Conservation (phyloP, 2,888 invertebrate species). For the Athalia rosae region DNA sequence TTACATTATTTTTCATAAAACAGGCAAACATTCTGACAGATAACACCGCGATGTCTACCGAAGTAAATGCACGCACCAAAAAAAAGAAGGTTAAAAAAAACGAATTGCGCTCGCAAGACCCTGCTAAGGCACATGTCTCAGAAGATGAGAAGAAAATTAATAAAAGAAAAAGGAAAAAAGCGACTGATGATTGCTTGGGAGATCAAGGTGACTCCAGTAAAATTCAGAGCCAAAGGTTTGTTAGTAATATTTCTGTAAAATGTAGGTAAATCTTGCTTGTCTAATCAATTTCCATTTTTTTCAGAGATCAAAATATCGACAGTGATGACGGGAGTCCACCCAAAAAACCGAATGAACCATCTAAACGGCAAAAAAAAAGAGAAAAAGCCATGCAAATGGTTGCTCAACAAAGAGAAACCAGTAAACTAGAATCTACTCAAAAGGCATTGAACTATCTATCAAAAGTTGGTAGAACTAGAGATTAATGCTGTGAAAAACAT, state of each 20-base stretch:
- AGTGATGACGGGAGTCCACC: constrained; percentile 2
- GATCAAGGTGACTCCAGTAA: background rate
- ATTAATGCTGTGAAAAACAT: background rate
- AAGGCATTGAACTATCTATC: constrained; percentile 82
- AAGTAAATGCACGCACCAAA: too few species aligned
- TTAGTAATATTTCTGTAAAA: background rate
- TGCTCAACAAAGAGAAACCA: constrained; percentile 76
- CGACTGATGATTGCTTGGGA: background rate
- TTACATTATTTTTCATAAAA: too few species aligned
- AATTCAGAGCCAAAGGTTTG: background rate
- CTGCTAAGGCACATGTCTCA: background rate
- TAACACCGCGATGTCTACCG: background rate
- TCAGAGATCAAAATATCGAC: constrained; percentile 7
- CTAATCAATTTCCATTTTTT: background rate
- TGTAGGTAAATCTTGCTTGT: background rate
- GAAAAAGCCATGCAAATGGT: constrained; percentile 78
- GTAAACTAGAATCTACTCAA: constrained; percentile 76
- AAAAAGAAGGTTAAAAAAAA: background rate
- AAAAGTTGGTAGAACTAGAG: constrained; percentile 56
- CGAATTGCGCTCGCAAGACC: background rate
- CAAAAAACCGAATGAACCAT: constrained; percentile 73
- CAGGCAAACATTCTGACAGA: too few species aligned
- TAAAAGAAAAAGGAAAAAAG: background rate
- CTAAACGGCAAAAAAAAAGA: constrained; percentile 81
- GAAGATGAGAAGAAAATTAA: background rate